phyloP scores from a whole-genome alignment of 1,140 invertebrate genomes.

The Araneus ventricosus region DNA sequence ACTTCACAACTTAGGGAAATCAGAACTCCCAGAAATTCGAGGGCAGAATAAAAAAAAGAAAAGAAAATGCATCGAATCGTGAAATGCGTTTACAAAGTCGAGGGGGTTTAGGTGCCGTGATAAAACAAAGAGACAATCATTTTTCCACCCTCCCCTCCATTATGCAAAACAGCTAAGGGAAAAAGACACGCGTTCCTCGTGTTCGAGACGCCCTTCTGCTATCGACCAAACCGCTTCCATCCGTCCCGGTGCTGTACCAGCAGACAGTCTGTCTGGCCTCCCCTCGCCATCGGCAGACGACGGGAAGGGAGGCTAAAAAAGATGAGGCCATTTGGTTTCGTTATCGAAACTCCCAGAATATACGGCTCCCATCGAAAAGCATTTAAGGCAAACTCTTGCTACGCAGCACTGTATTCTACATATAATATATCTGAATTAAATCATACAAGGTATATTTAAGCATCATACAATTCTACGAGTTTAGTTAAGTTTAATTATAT shows the following conservation, averaged over 20 bases:
- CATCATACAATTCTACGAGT: too few relatives aligned
- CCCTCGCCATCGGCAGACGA: neutral
- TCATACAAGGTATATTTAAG: too few relatives aligned
- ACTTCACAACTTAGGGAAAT: neutral
- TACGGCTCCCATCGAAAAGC: too few relatives aligned
- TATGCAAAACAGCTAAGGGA: neutral
- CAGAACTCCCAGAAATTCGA: neutral
- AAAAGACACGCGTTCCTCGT: neutral
- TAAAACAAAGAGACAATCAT: neutral
- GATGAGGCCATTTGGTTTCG: neutral
- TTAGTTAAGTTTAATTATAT: too few relatives aligned
- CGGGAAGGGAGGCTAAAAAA: neutral
- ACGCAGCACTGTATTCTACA: too few relatives aligned
- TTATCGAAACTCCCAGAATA: neutral
- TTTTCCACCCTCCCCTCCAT: neutral
- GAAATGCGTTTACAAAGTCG: neutral
- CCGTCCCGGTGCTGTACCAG: neutral
- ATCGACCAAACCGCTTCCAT: neutral
- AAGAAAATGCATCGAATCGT: neutral
- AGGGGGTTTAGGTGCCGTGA: neutral
- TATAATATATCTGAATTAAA: too few relatives aligned
- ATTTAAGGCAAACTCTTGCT: too few relatives aligned
- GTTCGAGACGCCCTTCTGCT: neutral
- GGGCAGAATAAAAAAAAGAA: neutral
- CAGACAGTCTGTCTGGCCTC: slow-evolving; percentile 13